Evolutionary conservation across 2,797 vertebrate genomes (phyloP).

Genomic region (Balearica regulorum): DNA sequence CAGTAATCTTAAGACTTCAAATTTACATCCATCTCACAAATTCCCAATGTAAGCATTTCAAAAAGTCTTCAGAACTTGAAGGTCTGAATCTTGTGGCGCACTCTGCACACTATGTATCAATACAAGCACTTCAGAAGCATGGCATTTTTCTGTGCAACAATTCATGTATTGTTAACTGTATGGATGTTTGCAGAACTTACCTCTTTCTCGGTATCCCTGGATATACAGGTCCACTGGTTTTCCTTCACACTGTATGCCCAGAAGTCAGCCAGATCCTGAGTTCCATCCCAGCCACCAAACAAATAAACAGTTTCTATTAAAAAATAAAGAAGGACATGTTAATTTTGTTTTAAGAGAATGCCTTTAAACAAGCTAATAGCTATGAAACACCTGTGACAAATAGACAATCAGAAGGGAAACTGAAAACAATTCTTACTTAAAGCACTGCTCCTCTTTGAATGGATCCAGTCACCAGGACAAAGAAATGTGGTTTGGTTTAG

Average conservation of each 20-base stretch:
- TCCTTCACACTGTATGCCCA: conserved; percentile 98
- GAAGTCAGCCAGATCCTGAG: conserved; percentile 97
- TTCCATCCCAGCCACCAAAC: conserved; percentile 99
- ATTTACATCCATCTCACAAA: neutral
- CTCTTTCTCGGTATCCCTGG: conserved; percentile 98
- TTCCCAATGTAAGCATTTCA: neutral
- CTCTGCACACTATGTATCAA: neutral
- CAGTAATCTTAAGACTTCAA: neutral
- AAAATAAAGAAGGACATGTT: neutral
- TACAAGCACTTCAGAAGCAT: neutral
- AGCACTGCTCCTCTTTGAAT: neutral
- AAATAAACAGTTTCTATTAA: conserved; percentile 93
- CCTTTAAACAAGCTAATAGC: neutral
- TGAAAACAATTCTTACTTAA: neutral
- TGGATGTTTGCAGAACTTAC: conserved; percentile 60
- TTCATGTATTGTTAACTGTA: neutral
- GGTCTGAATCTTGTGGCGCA: neutral
- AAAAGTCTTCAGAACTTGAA: neutral
- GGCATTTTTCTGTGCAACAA: neutral
- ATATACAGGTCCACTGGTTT: conserved; percentile 98
- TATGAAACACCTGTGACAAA: neutral
- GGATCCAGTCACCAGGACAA: neutral
- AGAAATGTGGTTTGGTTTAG: neutral
- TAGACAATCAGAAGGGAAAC: neutral
- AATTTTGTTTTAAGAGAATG: neutral